A percentile compares a stretch with the other conserved stretches of the same genome.
These are phyloP conservation scores for Mobula hypostoma DNA, from an alignment of 2,113 vertebrate genomes.

Conservation along the genomic window DNA sequence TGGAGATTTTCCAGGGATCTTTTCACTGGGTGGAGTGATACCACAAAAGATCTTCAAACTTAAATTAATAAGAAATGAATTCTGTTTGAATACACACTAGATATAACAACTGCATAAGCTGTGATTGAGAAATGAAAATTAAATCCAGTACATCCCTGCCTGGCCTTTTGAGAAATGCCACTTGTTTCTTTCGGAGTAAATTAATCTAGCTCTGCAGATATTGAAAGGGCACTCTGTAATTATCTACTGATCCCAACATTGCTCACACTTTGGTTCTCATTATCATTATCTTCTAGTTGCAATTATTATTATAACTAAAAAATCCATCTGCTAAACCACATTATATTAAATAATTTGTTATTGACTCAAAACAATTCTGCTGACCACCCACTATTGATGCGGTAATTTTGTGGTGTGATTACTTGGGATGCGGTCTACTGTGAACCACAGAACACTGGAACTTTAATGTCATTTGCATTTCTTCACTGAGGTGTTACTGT, in stretches of 20 bases:
- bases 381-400: constrained; percentile 2
- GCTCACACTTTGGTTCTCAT: neutral
- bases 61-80: constrained; percentile 20
- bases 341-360: constrained; percentile 22
- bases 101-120: neutral
- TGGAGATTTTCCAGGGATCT: neutral
- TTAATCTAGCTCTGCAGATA: neutral
- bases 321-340: neutral
- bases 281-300: neutral
- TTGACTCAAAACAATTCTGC: constrained; percentile 1
- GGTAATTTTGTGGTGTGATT: neutral
- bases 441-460: neutral
- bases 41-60: neutral
- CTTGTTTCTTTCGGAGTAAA: neutral
- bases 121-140: constrained; percentile 23
- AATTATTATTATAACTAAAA: constrained; percentile 8
- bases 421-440: neutral
- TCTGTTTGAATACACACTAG: neutral
- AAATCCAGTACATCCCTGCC: neutral
- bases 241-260: neutral
- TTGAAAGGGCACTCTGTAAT: neutral
- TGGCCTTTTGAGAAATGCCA: constrained; percentile 4
- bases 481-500: neutral
- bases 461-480: neutral
- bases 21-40: neutral